Conservation (phyloP, 2,113 vertebrate species). For the Diphyllodes magnificus region DNA sequence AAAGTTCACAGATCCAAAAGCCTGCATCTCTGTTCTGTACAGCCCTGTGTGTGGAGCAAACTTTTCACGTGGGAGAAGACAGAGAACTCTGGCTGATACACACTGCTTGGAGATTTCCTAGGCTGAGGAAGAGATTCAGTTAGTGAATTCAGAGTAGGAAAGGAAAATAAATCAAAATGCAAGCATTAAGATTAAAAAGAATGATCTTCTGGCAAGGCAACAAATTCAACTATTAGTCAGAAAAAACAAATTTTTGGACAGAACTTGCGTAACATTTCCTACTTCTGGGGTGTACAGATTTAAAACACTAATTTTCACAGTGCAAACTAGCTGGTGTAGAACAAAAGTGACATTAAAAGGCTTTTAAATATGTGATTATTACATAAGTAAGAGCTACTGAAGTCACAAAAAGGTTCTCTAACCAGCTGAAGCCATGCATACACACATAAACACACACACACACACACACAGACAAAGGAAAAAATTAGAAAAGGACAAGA, state of each 20-base stretch:
- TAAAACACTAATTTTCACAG: not conserved
- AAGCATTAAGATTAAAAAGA: not conserved
- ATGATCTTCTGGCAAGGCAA: not conserved
- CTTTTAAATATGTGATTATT: not conserved
- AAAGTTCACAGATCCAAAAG: not conserved
- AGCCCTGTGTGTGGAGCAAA: not conserved
- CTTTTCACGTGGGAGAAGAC: not conserved
- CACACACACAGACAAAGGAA: not conserved
- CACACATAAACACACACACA: rapidly evolving
- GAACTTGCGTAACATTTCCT: not conserved
- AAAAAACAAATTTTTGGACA: not conserved
- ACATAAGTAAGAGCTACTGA: not conserved
- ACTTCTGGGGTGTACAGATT: not conserved
- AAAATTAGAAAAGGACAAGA: not conserved
- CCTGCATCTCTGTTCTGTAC: not conserved
- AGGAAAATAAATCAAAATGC: not conserved
- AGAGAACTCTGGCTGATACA: not conserved
- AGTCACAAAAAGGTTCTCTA: not conserved
- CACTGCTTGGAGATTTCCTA: not conserved
- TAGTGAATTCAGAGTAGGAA: not conserved
- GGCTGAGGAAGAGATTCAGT: not conserved
- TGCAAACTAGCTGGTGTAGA: not conserved
- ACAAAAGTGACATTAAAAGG: not conserved
- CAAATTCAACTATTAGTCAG: not conserved
- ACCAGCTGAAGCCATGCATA: not conserved